Base-by-base conservation (phyloP, 2,888 invertebrate genomes). In the Leucophenga montana region DNA sequence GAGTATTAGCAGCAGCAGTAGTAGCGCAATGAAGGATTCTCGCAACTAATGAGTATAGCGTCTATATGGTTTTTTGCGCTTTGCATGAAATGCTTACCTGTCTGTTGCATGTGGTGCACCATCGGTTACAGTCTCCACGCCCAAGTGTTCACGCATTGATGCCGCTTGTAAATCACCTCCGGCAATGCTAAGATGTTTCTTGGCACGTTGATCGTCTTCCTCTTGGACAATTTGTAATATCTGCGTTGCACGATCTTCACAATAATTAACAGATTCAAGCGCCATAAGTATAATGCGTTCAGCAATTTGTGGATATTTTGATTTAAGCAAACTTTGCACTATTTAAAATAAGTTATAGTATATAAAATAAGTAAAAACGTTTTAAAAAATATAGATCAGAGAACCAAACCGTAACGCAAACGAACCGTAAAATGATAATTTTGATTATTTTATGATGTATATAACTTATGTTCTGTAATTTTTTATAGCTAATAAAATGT, bases 221-320 rank as follows among this genome's bases (percentile, higher is more conserved):
- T 92, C 88, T 66, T 85, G 86, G 0, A 88, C 94, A 39, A 93
- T 93, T 77, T 92, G 90, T 67, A 97, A 89, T 75, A 97, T 95
- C 86, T 95, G 94, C 76, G 92, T 92, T 0, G 96, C 95, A 68
- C 94, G 91, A 67, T 93, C 93, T 86, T 95, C 95, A 75, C 96
- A 94, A 88, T 93, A 97, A 83, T 94, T 93, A 0, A 95, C 95
- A 83, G 96, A 95, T 83, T 97, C 97, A 74, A 97, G 89, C 0
- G 97, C 97, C 87, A 97, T 93, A 1, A 92, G 89, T 66, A 97
- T 92, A 13, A 97, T 93, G 73, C 94, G 92, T 77, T 95, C 95
- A 0, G 95, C 94, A 39, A 96, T 92, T 61, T 92, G 91, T 66
- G 92, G 92, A 87, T 95, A 96, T 83, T 93, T 93, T 70, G 91